Percentiles rank a stretch among this genome's conserved stretches.
Conservation (phyloP, 2,797 vertebrate species). For the Galago senegalensis region DNA sequence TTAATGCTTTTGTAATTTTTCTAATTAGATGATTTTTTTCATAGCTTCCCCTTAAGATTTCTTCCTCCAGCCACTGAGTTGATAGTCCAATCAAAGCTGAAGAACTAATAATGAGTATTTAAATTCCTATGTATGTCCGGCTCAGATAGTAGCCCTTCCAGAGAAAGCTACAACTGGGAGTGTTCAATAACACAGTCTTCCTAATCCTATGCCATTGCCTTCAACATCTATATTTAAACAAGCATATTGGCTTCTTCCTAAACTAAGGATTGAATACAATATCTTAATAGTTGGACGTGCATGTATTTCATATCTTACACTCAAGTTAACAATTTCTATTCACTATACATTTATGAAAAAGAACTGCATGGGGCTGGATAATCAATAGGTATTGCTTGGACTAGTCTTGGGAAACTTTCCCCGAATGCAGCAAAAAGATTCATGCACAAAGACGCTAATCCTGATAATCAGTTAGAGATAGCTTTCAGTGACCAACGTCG, state of each 20-base stretch:
- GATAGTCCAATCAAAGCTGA: neutral
- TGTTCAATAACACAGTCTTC: neutral
- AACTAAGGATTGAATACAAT: slow-evolving; percentile 40
- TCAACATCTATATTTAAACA: neutral
- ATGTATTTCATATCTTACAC: neutral
- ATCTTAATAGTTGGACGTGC: slow-evolving; percentile 6
- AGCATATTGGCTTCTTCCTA: slow-evolving; percentile 17
- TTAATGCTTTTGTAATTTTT: slow-evolving; percentile 20
- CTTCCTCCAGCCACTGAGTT: neutral
- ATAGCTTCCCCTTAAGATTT: slow-evolving; percentile 43
- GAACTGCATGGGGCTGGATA: neutral
- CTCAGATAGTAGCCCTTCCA: neutral
- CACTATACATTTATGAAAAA: slow-evolving; percentile 60
- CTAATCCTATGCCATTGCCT: neutral
- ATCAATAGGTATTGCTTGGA: neutral
- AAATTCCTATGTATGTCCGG: no score
- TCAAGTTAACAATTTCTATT: slow-evolving; percentile 56
- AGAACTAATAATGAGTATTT: neutral
- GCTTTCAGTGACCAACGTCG: neutral
- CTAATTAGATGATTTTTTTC: slow-evolving; percentile 34
- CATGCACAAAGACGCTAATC: neutral
- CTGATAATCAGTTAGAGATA: accelerated
- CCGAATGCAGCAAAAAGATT: neutral
- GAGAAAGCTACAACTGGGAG: neutral
- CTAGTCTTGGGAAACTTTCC: neutral